phyloP scores from a whole-genome alignment of 2,888 invertebrate species.

The Rotaria macrura region DNA sequence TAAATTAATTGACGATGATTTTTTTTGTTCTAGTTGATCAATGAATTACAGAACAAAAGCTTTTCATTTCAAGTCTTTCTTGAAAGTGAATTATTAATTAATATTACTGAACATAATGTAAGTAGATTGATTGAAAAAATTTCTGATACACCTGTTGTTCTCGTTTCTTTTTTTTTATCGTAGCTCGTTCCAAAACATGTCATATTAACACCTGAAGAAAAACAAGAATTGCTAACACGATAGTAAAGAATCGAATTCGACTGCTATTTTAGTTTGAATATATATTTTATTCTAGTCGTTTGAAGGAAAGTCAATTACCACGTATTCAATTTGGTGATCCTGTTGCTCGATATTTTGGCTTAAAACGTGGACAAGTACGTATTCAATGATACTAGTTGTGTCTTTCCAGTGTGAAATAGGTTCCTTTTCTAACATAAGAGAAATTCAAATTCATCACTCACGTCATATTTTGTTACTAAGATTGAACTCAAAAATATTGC shows the following conservation, averaged over 20 bases:
- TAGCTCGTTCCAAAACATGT: slow-evolving; percentile 91
- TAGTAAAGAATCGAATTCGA: slow-evolving; percentile 62
- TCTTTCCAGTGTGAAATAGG: too few species aligned
- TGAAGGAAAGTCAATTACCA: slow-evolving; percentile 97
- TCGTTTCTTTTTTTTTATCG: too few species aligned
- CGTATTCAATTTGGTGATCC: slow-evolving; percentile 97
- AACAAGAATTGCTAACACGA: slow-evolving; percentile 81
- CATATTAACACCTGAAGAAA: slow-evolving; percentile 93
- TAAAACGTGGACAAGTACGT: slow-evolving; percentile 83
- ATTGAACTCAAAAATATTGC: too few species aligned
- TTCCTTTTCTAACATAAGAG: too few species aligned
- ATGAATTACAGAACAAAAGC: slow-evolving; percentile 90
- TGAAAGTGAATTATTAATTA: slow-evolving; percentile 77
- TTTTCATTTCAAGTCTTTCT: slow-evolving; percentile 85
- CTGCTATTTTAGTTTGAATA: too few species aligned
- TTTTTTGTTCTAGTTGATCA: slow-evolving; percentile 61
- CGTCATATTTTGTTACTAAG: too few species aligned
- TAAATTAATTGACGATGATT: not conserved
- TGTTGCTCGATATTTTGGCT: slow-evolving; percentile 91
- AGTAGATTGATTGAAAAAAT: slow-evolving; percentile 21
- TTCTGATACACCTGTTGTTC: too few species aligned
- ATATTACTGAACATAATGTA: slow-evolving; percentile 86
- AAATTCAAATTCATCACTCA: too few species aligned
- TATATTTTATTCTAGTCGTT: slow-evolving; percentile 56
- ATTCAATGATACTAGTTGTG: too few species aligned